phyloP scores from a whole-genome alignment of 2,797 vertebrate genomes.

The Pristis pectinata region DNA sequence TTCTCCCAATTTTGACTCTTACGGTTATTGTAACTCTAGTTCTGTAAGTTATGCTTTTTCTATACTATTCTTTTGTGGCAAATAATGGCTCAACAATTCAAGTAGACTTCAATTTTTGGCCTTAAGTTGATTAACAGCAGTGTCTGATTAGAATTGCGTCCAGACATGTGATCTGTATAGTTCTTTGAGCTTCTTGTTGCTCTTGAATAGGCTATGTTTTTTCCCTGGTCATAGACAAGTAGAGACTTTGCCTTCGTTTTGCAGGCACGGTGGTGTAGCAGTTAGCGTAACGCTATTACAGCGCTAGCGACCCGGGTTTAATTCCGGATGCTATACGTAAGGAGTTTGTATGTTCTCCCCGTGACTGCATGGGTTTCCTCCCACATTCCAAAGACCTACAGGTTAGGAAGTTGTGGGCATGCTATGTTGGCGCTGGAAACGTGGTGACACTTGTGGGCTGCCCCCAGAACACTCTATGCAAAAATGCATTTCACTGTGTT shows the following conservation, averaged over 20 bases:
- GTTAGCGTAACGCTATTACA: too few relatives aligned
- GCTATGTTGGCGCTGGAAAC: too few relatives aligned
- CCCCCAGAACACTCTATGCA: too few relatives aligned
- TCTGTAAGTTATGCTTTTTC: neutral
- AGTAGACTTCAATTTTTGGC: neutral
- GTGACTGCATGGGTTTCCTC: too few relatives aligned
- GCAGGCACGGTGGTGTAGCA: too few relatives aligned
- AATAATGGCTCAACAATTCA: conserved; percentile 38
- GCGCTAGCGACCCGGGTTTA: too few relatives aligned
- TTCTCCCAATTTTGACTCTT: neutral
- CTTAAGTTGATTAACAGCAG: neutral
- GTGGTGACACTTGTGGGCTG: too few relatives aligned
- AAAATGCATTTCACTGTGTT: too few relatives aligned
- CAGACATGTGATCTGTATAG: neutral
- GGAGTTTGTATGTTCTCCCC: too few relatives aligned
- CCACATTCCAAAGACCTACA: too few relatives aligned
- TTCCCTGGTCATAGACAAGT: neutral
- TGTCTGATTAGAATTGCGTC: neutral
- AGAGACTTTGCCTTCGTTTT: neutral
- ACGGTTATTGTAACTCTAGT: neutral
- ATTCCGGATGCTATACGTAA: too few relatives aligned
- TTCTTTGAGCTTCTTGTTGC: neutral
- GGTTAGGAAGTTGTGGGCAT: too few relatives aligned
- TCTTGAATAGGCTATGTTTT: neutral
- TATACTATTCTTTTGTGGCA: conserved; percentile 34